Base-by-base conservation (phyloP, 2,113 vertebrate species). In the Tretioscincus oriximinensis region DNA sequence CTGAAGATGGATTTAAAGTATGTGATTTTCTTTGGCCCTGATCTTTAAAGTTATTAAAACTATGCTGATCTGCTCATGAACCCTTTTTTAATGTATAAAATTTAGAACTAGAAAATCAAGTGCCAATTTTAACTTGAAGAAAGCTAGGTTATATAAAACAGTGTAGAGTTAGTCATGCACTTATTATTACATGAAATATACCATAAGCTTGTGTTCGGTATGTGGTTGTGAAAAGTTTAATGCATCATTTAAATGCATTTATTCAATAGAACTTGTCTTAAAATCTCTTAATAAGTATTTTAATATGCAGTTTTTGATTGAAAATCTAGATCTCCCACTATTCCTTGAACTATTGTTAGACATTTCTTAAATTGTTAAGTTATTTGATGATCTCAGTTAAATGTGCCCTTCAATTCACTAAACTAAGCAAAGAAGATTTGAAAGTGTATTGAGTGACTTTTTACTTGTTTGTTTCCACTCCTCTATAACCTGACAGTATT, bases 181-280 rank as follows among this genome's bases (percentile, higher is more conserved):
- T 63, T 47, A 70, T 10, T 68, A 69, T 76, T 82, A 35, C 47
- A 49, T 63, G 18, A 28, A 54, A 76, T 76, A 70, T 41, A 29
- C 20, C 9, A 70, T 24, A 76, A 31, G 35, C 65, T 70, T 61
- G 21, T 47, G 11, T 82, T 82, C 66, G 63, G 5, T 49, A 76
- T 69, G 35, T 82, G 21, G 61, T 41, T 70, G 24, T 75, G 54
- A 60, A 61, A 76, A 76, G 31, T 76, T 54, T 70, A 76, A 76
- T 76, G 65, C 66, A 76, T 76, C 73, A 81, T 81, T 82, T 76
- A 76, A 76, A 82, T 82, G 73, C 63, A 82, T 81, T 81, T 81
- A 81, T 82, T 82, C 80, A 76, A 76, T 82, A 63, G 54, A 69
- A 61, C 58, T n/a, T 61, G 28, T 76, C 41, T 18, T 69, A 61